phyloP scores from a whole-genome alignment of 2,797 vertebrate species.

The Pseudochromis fuscus region DNA sequence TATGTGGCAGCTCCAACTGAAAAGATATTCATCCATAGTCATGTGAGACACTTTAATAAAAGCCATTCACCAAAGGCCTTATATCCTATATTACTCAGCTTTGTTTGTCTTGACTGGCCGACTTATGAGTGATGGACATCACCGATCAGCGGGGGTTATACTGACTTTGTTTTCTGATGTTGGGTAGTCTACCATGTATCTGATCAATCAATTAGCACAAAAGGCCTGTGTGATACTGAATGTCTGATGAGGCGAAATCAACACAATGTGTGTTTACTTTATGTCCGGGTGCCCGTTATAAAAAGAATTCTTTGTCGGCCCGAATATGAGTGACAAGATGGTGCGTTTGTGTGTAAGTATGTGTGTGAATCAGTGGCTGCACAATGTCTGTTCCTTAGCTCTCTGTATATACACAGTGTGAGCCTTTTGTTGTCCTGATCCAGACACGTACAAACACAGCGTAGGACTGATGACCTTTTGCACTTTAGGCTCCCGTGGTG shows the following conservation, averaged over 20 bases:
- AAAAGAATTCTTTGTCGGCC: conserved; percentile 39
- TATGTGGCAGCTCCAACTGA: conserved; percentile 12
- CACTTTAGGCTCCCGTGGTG: conserved; percentile 50
- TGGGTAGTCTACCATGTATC: conserved; percentile 43
- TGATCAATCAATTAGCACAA: conserved; percentile 76
- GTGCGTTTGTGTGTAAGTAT: conserved; percentile 31
- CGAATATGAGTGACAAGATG: conserved; percentile 40
- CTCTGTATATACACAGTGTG: conserved; percentile 31
- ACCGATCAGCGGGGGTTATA: conserved; percentile 48
- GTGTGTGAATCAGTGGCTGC: conserved; percentile 23
- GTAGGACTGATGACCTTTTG: conserved; percentile 63
- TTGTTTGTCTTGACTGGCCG: conserved; percentile 42
- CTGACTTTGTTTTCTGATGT: conserved; percentile 64
- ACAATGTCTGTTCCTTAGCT: conserved; percentile 31
- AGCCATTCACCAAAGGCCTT: conserved; percentile 39
- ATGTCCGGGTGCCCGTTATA: conserved; percentile 22
- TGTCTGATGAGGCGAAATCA: conserved; percentile 69
- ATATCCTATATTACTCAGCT: conserved; percentile 38
- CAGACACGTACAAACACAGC: conserved; percentile 36
- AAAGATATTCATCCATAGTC: conserved; percentile 15
- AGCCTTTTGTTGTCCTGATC: conserved; percentile 38
- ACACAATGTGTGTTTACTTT: conserved; percentile 53
- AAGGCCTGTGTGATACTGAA: conserved; percentile 59
- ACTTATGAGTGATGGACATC: conserved; percentile 65
- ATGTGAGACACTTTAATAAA: conserved; percentile 17